Evolutionary conservation across 1,140 invertebrate species (phyloP).

Genomic region (Phymastichus coffea): DNA sequence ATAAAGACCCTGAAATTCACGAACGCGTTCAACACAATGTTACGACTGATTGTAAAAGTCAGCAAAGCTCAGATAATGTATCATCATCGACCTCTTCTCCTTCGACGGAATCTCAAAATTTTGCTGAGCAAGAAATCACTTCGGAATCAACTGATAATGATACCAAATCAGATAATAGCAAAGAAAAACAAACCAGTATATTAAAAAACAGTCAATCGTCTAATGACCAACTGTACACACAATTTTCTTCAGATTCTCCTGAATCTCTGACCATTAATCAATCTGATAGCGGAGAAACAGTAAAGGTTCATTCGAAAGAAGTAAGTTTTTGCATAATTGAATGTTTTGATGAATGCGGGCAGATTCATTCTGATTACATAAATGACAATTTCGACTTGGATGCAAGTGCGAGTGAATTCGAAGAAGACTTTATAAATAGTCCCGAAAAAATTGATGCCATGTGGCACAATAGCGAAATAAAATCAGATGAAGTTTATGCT

Average conservation of each 20-base stretch:
- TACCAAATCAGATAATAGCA: constrained; percentile 41
- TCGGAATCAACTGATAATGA: constrained; percentile 39
- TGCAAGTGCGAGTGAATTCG: constrained; percentile 3
- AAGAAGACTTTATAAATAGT: neutral
- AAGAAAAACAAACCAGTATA: constrained; percentile 33
- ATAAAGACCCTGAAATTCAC: neutral
- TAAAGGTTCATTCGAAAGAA: no score
- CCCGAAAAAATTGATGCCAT: constrained; percentile 23
- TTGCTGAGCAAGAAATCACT: constrained; percentile 35
- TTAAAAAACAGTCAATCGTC: neutral
- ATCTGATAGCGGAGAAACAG: no score
- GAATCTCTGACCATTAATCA: neutral
- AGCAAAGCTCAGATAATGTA: no score
- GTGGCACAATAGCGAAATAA: constrained; percentile 30
- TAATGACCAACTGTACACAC: neutral
- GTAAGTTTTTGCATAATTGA: constrained; percentile 28
- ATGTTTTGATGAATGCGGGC: constrained; percentile 1
- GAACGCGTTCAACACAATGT: neutral
- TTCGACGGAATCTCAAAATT: constrained; percentile 26
- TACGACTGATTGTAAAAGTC: neutral
- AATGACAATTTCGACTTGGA: constrained; percentile 20
- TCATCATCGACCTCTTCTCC: constrained; percentile 12
- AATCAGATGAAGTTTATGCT: constrained; percentile 26
- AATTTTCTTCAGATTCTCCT: neutral
- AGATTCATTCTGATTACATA: no score